These are phyloP conservation scores for Suricata suricatta DNA, from an alignment of 2,113 vertebrate genomes.

Conservation along the genomic window DNA sequence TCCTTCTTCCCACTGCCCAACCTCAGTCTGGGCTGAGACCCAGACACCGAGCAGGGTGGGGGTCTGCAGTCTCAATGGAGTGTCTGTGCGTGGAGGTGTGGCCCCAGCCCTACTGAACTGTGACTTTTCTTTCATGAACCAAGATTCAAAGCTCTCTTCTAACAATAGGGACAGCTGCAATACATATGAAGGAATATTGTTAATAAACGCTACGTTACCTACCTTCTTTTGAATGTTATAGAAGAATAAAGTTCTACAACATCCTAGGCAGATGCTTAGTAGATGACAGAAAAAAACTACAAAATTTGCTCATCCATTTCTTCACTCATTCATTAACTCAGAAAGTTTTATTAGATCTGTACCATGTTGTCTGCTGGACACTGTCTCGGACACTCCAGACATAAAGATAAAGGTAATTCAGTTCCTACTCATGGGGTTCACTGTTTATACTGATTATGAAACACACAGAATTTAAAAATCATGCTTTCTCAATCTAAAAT, in stretches of 20 bases:
- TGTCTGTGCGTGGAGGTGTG: slow-evolving; percentile 51
- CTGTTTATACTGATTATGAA: neutral
- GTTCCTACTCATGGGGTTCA: neutral
- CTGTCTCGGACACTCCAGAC: neutral
- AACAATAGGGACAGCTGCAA: neutral
- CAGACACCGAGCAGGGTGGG: neutral
- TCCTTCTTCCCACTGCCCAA: slow-evolving; percentile 54
- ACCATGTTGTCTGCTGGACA: neutral
- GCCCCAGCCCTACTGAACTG: neutral
- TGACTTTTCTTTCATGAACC: slow-evolving; percentile 11
- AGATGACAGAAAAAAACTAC: neutral
- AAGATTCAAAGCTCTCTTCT: neutral
- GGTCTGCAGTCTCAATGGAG: slow-evolving; percentile 19
- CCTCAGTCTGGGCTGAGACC: slow-evolving; percentile 64
- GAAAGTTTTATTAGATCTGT: neutral
- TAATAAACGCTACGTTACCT: neutral
- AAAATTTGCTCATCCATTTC: neutral
- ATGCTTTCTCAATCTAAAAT: slow-evolving; percentile 31
- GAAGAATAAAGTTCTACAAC: neutral
- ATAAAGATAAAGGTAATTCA: neutral
- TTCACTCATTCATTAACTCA: neutral
- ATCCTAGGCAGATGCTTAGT: neutral
- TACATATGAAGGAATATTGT: neutral
- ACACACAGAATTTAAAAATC: neutral
- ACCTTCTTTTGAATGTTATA: neutral